Percentiles rank a stretch among this genome's conserved stretches.
Evolutionary conservation across 2,888 invertebrate genomes (phyloP).

Genomic region (Iphiclides podalirius): DNA sequence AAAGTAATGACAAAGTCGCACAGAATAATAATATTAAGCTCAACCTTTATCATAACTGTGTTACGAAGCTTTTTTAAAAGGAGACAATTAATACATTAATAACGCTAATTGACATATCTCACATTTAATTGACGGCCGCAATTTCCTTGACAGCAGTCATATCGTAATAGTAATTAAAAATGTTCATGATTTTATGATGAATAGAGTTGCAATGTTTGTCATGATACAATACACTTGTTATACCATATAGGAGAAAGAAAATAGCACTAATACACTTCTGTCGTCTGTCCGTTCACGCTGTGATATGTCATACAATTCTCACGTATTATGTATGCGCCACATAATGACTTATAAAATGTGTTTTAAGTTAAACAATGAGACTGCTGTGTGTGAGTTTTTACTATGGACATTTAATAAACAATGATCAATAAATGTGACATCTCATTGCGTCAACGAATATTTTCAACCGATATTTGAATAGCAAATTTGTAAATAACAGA

Average conservation of each 20-base stretch:
- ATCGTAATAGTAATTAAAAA: slow-evolving; percentile 3
- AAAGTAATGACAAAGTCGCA: too few species aligned
- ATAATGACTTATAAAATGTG: slow-evolving; percentile 27
- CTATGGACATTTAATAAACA: too few species aligned
- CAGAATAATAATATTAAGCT: slow-evolving; percentile 3
- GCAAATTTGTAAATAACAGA: too few species aligned
- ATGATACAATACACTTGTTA: slow-evolving; percentile 29
- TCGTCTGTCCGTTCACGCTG: slow-evolving; percentile 40
- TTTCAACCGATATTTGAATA: too few species aligned
- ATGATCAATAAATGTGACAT: too few species aligned
- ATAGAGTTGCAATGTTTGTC: slow-evolving; percentile 30
- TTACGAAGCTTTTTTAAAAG: slow-evolving; percentile 6
- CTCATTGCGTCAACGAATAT: too few species aligned
- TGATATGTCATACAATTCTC: slow-evolving; percentile 69
- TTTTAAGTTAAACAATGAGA: neutral
- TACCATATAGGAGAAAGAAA: slow-evolving; percentile 38
- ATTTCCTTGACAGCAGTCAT: slow-evolving; percentile 16
- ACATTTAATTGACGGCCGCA: slow-evolving; percentile 4
- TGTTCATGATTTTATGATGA: slow-evolving; percentile 13
- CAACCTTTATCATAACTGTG: slow-evolving; percentile 9
- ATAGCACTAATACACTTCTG: slow-evolving; percentile 38
- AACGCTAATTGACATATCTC: slow-evolving; percentile 14
- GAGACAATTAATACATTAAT: slow-evolving; percentile 13
- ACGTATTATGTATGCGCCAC: slow-evolving; percentile 54
- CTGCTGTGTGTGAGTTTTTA: neutral